Percentiles rank a stretch among this genome's conserved stretches.
Conservation (phyloP, 92 coral and sea anemone species). For the Epizoanthus rinbou region DNA sequence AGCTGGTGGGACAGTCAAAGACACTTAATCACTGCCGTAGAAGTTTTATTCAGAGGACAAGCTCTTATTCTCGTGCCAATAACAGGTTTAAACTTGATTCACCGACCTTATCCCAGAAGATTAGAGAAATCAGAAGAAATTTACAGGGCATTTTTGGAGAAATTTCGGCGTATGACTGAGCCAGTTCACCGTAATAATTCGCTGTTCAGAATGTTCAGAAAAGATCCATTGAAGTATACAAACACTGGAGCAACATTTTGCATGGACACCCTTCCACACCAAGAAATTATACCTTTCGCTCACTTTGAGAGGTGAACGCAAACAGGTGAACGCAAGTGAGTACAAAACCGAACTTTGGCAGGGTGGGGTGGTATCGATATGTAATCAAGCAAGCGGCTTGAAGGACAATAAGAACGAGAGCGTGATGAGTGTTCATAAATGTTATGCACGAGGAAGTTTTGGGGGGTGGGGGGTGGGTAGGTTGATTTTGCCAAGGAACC, state of each 20-base stretch:
- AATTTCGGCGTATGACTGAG: neutral
- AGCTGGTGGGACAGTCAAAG: conserved; percentile 42
- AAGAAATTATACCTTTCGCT: conserved; percentile 35
- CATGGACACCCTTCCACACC: conserved; percentile 30
- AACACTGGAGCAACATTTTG: conserved; percentile 31
- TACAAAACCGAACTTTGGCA: too few relatives aligned
- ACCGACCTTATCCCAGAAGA: neutral
- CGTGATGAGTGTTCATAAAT: too few relatives aligned
- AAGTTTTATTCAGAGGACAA: conserved; percentile 47
- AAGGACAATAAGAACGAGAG: too few relatives aligned
- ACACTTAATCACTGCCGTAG: conserved; percentile 33
- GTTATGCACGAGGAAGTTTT: too few relatives aligned
- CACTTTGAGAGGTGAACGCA: conserved; percentile 25
- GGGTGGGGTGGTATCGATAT: too few relatives aligned
- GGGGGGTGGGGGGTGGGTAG: too few relatives aligned
- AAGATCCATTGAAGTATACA: neutral
- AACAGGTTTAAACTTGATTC: conserved; percentile 3
- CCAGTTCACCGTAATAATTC: conserved; percentile 9
- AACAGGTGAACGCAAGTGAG: too few relatives aligned
- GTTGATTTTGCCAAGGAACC: too few relatives aligned
- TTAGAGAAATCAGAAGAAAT: neutral
- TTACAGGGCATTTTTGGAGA: neutral
- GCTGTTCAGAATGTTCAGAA: neutral
- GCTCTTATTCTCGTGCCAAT: conserved; percentile 40
- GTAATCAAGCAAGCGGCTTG: too few relatives aligned